A percentile compares a stretch with the other conserved stretches of the same genome.
Conservation (phyloP, 2,888 invertebrate species). For the Cryptosula pallasiana region DNA sequence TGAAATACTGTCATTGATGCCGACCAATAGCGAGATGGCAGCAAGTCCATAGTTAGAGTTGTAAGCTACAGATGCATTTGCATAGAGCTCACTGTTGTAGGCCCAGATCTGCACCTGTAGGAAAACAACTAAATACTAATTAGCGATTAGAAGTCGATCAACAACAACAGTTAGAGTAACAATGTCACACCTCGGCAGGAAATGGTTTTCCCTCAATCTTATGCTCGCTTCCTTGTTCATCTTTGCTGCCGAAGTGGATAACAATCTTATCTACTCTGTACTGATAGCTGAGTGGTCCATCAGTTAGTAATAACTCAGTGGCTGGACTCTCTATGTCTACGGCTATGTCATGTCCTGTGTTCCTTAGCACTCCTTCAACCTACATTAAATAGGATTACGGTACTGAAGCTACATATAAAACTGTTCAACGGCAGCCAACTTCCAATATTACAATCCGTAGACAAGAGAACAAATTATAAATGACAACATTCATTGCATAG, state of each 20-base stretch:
- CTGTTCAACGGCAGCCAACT: too few species aligned
- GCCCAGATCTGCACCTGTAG: conserved; percentile 98
- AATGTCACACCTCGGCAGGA: conserved; percentile 23
- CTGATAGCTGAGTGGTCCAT: conserved; percentile 10
- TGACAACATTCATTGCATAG: too few species aligned
- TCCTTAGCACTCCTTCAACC: neutral
- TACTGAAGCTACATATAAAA: too few species aligned
- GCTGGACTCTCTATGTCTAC: neutral
- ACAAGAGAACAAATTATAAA: too few species aligned
- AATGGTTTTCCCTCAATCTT: conserved; percentile 10
- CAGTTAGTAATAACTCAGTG: neutral
- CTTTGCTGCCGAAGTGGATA: conserved; percentile 17
- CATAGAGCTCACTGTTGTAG: conserved; percentile 94
- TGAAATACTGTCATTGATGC: conserved; percentile 62
- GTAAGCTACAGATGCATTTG: conserved; percentile 89
- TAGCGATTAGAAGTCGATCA: too few species aligned
- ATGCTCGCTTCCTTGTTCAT: conserved; percentile 16
- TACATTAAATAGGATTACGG: neutral
- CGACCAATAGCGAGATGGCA: conserved; percentile 85
- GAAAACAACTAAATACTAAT: too few species aligned
- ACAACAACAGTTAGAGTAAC: too few species aligned
- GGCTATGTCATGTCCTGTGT: conserved; percentile 23
- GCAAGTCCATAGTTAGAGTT: conserved; percentile 91
- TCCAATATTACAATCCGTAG: too few species aligned
- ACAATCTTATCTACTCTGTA: conserved; percentile 15